These are phyloP conservation scores for Melopsittacus undulatus DNA, from an alignment of 2,797 vertebrate species.

Conservation along the genomic window DNA sequence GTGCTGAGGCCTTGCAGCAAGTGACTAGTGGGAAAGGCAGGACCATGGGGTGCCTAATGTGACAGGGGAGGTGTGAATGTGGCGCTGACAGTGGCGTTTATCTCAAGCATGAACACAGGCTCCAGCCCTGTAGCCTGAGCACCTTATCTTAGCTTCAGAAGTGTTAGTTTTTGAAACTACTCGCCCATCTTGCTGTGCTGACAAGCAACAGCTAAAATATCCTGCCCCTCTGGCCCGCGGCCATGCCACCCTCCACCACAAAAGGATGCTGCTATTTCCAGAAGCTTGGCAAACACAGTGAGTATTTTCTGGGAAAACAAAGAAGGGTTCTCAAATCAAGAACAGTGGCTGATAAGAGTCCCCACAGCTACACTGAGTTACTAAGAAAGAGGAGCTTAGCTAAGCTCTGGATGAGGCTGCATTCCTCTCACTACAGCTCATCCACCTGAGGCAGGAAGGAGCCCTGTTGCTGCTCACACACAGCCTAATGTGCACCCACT, in stretches of 20 bases:
- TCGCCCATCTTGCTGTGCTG: background rate
- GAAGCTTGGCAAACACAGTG: background rate
- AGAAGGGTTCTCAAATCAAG: conserved; percentile 20
- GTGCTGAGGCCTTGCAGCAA: background rate
- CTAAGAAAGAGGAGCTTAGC: background rate
- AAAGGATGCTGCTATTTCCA: conserved; percentile 63
- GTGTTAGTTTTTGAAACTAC: conserved; percentile 46
- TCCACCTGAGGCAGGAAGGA: background rate
- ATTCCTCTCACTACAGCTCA: background rate
- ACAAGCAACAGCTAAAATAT: conserved; percentile 58
- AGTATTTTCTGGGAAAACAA: conserved; percentile 66
- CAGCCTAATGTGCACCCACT: background rate
- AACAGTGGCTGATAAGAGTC: conserved; percentile 28
- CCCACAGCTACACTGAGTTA: background rate
- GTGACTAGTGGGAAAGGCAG: conserved; percentile 13
- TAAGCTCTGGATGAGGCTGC: background rate
- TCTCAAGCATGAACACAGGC: conserved; percentile 64
- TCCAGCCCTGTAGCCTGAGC: conserved; percentile 28
- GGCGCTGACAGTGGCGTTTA: conserved; percentile 55
- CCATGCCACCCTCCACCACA: background rate
- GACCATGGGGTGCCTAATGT: background rate
- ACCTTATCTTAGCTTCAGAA: conserved; percentile 58
- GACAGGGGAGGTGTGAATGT: conserved; percentile 33
- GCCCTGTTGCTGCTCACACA: background rate
- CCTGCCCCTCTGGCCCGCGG: background rate